phyloP scores from a whole-genome alignment of 1,140 invertebrate genomes.

The Lucilia sericata region DNA sequence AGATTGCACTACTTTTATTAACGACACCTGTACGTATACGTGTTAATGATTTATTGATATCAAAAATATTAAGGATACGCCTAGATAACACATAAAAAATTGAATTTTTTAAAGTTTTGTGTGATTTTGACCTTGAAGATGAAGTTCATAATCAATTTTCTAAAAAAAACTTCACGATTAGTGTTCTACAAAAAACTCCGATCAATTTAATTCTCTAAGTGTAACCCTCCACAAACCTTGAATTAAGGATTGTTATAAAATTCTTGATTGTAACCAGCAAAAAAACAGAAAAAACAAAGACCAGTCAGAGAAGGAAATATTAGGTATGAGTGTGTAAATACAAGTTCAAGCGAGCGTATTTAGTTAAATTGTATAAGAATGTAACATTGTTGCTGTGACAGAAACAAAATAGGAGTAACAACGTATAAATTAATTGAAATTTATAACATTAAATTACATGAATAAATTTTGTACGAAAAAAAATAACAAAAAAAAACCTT shows the following conservation, averaged over 20 bases:
- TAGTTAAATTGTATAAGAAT: background rate
- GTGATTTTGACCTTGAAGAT: no score
- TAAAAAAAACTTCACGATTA: no score
- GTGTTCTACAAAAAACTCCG: no score
- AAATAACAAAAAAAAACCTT: no score
- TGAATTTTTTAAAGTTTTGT: no score
- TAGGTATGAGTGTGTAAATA: background rate
- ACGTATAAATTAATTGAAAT: conserved; percentile 26
- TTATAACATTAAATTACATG: background rate
- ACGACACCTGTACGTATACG: no score
- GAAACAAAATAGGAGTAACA: background rate
- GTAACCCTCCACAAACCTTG: background rate
- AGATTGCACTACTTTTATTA: no score
- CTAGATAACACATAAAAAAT: no score
- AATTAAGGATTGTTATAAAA: background rate
- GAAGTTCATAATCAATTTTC: no score
- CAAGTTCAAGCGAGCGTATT: background rate
- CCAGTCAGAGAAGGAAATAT: background rate
- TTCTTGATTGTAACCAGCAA: conserved; percentile 3
- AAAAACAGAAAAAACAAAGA: background rate
- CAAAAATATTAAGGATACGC: no score
- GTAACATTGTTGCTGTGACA: background rate
- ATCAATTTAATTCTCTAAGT: background rate
- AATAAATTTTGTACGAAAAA: background rate
- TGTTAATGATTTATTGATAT: no score